Evolutionary conservation across 2,797 vertebrate species (phyloP).

Genomic region (Atherinosoma microstoma): DNA sequence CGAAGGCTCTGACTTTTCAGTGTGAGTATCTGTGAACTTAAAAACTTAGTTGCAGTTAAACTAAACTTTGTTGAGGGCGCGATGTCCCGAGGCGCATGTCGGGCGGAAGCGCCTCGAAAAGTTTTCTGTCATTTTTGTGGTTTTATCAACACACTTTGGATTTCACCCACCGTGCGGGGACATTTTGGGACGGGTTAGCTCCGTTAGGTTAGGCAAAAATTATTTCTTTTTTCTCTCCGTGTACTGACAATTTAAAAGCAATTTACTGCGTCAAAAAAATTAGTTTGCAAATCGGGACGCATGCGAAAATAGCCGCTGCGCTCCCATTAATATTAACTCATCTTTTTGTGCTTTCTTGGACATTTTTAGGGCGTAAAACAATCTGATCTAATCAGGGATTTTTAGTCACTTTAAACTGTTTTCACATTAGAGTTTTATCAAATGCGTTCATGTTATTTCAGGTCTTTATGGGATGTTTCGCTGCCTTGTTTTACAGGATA

Average conservation of each 20-base stretch:
- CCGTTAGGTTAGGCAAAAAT: background rate
- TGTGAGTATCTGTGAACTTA: conserved; percentile 17
- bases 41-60: background rate
- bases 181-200: background rate
- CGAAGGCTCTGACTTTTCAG: background rate
- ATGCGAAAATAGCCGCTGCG: background rate
- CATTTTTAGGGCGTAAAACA: background rate
- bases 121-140: background rate
- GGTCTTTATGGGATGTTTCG: background rate
- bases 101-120: background rate
- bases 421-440: background rate
- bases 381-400: background rate
- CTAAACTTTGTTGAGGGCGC: background rate
- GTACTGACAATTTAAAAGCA: background rate
- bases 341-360: background rate
- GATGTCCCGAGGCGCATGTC: background rate
- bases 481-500: background rate
- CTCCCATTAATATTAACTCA: fast-evolving
- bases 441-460: background rate
- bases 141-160: background rate
- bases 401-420: background rate
- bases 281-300: background rate
- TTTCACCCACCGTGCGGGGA: background rate
- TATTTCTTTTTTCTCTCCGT: background rate
- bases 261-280: background rate